Conservation (phyloP, 2,888 invertebrate genomes). For the Thereva unica region DNA sequence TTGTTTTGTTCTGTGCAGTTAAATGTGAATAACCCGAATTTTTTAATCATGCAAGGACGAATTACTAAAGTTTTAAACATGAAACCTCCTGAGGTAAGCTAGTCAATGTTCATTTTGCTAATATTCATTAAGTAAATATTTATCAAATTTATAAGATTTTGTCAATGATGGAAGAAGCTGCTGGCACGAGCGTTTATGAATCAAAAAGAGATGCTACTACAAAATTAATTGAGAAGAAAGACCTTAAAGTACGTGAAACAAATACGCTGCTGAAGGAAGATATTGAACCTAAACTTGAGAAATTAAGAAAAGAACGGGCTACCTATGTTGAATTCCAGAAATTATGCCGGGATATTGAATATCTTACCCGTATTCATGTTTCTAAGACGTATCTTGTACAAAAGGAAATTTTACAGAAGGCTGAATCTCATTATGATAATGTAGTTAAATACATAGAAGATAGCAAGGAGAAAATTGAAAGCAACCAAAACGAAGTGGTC, state of each 20-base stretch:
- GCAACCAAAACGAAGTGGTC: conserved; percentile 62
- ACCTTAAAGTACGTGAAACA: conserved; percentile 85
- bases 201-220: conserved; percentile 85
- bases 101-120: background rate
- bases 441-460: conserved; percentile 64
- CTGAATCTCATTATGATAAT: conserved; percentile 61
- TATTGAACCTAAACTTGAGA: conserved; percentile 85
- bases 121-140: background rate
- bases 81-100: conserved; percentile 90
- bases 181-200: conserved; percentile 97
- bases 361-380: conserved; percentile 68
- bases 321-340: conserved; percentile 88
- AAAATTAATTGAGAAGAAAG: conserved; percentile 89
- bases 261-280: conserved; percentile 79
- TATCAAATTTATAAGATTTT: conserved; percentile 67
- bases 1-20: conserved; percentile 95
- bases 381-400: conserved; percentile 59
- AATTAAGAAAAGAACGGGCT: conserved; percentile 80
- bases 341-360: conserved; percentile 81
- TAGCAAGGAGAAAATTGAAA: conserved; percentile 62
- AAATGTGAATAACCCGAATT: conserved; percentile 99
- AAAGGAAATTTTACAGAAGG: conserved; percentile 59
- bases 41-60: conserved; percentile 98
- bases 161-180: conserved; percentile 98
- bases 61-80: conserved; percentile 98